Base-by-base conservation (phyloP, 2,888 invertebrate genomes). In the Diadegma fenestrale region DNA sequence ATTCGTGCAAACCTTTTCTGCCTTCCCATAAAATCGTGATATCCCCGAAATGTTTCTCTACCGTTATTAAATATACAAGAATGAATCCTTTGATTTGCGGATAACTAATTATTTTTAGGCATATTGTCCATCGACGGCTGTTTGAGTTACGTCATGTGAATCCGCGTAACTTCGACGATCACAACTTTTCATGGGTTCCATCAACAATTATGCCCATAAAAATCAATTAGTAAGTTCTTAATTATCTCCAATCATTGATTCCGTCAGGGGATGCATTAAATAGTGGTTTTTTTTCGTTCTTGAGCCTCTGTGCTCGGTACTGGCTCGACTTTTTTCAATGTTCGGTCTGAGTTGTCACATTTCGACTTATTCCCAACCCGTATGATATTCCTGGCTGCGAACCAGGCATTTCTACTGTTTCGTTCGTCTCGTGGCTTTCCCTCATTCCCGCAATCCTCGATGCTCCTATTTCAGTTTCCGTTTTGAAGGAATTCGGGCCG, bases 391-490 rank as follows among this genome's bases (percentile, higher is more conserved):
- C 58, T 58, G 58, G 58, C 19, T 58, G 19, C 26, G 19, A 58
- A 19, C 58, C 2, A 26, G 19, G 19, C 37, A n/a, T 64, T 37
- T 43, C 8, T 26, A n/a, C 19, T 30, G 19, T n/a, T 41, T 64
- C 43, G 26, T 37, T 45, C 19, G 22, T 51, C 26, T 71, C 33
- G 33, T 26, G 14, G 45, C 30, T 43, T 54, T 69, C 64, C 22
- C 54, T 68, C 66, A 68, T 72, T 78, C 61, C 30, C 64, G 19
- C 58, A 41, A 58, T 61, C 63, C 48, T 73, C 66, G 66, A 66
- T 69, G 71, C 51, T 71, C 37, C 72, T 66, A 72, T 77, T 72
- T 51, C 30, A 66, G 43, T 72, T 72, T 82, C 77, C 66, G 82
- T 51, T 58, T 77, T 54, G 37, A 43, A 64, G 76, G 72, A 71